phyloP scores from a whole-genome alignment of 2,888 invertebrate species.

The Brenthis hecate region DNA sequence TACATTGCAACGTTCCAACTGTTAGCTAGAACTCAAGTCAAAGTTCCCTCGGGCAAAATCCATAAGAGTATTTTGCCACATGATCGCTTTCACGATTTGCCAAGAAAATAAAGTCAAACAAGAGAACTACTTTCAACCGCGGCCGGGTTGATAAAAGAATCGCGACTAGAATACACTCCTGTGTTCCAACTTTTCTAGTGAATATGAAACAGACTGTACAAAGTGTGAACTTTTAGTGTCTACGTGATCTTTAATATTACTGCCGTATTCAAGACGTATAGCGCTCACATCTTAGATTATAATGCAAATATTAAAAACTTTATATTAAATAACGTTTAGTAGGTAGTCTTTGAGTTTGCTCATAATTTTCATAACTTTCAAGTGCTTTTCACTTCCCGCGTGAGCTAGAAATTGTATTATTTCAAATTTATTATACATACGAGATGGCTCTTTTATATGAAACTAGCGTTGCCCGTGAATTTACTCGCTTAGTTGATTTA shows the following conservation, averaged over 20 bases:
- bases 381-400: constrained; percentile 16
- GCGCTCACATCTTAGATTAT: constrained; percentile 17
- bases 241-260: constrained; percentile 42
- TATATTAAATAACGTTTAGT: constrained; percentile 13
- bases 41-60: constrained; percentile 78
- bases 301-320: constrained; percentile 14
- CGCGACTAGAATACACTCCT: constrained; percentile 42
- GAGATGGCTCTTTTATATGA: background rate
- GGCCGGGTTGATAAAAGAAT: constrained; percentile 62
- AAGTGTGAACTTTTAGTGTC: constrained; percentile 46
- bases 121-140: constrained; percentile 65
- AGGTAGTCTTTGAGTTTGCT: constrained; percentile 9
- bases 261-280: constrained; percentile 15
- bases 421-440: background rate
- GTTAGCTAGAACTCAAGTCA: constrained; percentile 68
- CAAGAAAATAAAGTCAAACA: constrained; percentile 76
- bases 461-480: no score
- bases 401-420: background rate
- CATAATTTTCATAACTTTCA: constrained; percentile 6
- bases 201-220: constrained; percentile 58
- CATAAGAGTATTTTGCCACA: constrained; percentile 80
- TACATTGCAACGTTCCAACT: constrained; percentile 58
- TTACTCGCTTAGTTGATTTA: no score
- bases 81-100: constrained; percentile 79
- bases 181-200: constrained; percentile 56